Base-by-base conservation (phyloP, 2,797 vertebrate genomes). In the Gouania willdenowi region DNA sequence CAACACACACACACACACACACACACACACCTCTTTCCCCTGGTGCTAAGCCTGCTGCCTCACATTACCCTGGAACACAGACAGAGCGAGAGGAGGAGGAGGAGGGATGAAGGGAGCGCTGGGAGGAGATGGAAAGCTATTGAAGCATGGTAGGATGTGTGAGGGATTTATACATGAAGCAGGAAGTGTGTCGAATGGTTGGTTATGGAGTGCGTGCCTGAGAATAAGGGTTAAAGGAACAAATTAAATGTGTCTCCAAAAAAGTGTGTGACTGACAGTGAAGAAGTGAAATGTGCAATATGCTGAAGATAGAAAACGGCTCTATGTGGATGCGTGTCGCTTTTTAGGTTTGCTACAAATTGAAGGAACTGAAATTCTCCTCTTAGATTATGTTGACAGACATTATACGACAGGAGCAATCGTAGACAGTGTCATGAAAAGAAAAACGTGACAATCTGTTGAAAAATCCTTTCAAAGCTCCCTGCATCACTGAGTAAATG, bases 91-190 rank as follows among this genome's bases (percentile, higher is more conserved):
- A 25, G 32, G 16, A 17, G 14, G 26, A 26, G 17, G 25, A 27
- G n/a, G 10, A 13, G 31, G 3, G 41, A 16, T 3, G 25, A 26
- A 20, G 40, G 17, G 34, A 8, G 38, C 21, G 42, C 6, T 28
- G 38, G 37, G 40, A 64, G 41, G 45, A 59, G 65, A 66, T 55
- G 63, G 65, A 72, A 69, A 76, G 69, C 65, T 41, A 71, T 67
- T 25, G 6, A 65, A 76, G 57, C 73, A 71, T 72, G 66, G 77
- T 75, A 47, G 61, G 46, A 81, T 77, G 60, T 63, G 62, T 64
- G 71, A 75, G 69, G 62, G 74, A 69, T 82, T 75, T 75, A 76
- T 69, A 70, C 66, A 62, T 69, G 56, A 71, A 53, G 50, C 58
- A 41, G 60, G 32, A 52, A 44, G 36, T 56, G 63, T 66, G 61